Base-by-base conservation (phyloP, 2,113 vertebrate genomes). In the Nestor notabilis region DNA sequence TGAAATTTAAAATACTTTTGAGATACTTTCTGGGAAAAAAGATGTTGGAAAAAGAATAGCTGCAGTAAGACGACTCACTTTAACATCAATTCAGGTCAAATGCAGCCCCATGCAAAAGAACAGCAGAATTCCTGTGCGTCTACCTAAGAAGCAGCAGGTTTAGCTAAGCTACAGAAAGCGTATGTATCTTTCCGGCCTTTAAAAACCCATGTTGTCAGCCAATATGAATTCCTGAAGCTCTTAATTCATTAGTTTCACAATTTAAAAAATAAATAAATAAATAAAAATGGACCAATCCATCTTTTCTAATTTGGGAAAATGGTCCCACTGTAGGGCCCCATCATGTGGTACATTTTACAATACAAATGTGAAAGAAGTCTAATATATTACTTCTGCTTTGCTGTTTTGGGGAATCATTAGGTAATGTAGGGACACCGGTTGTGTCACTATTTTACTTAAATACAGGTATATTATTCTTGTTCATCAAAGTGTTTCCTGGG, bases 171-270 rank as follows among this genome's bases (percentile, higher is more conserved):
- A 20, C 11, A 74, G 35, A 84, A 85, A 49, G 3, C 7, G 47
- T 60, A 39, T 1, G 0, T 9, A 43, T 1, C 0, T 53, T 66
- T 55, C 4, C 17, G 79, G 19, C 6, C 13, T 84, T 80, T 72
- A 37, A 64, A 84, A 83, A 31, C 1, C 2, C 3, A 13, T 70
- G 3, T 2, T 68, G 92, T 82, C 64, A 75, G 20, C 18, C 13
- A 15, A 9, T 7, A 2, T 21, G 25, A 87, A 33, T 4, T 82
- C 24, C 23, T 37, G 15, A 4, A 80, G 7, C 11, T 60, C 13
- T 85, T 55, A 39, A 82, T 47, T 79, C 5, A 53, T 29, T 69
- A 7, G 3, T 56, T 85, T 52, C 33, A 50, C 33, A 17, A 46
- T 56, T 53, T n/a, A n/a, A n/a, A 39, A 50, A 75, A 4, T 17